These are phyloP conservation scores for Apteryx mantelli DNA, from an alignment of 2,113 vertebrate species.

Conservation along the genomic window DNA sequence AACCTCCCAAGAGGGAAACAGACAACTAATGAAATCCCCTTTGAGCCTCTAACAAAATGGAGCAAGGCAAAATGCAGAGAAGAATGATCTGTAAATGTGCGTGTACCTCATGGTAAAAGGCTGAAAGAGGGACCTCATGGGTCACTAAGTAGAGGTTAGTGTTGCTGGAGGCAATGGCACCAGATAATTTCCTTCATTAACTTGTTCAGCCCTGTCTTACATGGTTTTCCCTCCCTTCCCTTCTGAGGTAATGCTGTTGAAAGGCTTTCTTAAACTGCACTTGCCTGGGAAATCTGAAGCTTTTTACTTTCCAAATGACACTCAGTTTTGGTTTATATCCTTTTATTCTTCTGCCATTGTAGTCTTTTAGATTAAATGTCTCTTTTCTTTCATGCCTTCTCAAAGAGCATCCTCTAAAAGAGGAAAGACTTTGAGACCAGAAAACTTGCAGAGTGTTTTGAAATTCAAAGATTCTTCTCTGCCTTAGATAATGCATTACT, in stretches of 20 bases:
- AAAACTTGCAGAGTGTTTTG: not conserved
- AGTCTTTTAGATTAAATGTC: not conserved
- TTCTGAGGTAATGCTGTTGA: not conserved
- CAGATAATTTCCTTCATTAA: not conserved
- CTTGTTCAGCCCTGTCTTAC: not conserved
- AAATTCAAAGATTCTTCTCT: not conserved
- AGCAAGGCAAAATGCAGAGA: not conserved
- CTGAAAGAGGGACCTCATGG: not conserved
- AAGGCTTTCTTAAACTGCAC: not conserved
- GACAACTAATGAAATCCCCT: not conserved
- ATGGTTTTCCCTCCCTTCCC: not conserved
- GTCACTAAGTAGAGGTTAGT: not conserved
- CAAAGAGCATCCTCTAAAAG: not conserved
- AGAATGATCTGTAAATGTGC: not conserved
- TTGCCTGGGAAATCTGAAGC: accelerated
- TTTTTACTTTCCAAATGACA: not conserved
- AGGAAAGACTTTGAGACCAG: not conserved
- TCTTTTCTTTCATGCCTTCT: not conserved
- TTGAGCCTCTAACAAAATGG: not conserved
- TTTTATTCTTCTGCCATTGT: not conserved
- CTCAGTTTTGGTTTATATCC: not conserved
- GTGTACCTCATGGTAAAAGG: not conserved
- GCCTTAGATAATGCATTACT: not conserved
- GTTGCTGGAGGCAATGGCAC: not conserved
- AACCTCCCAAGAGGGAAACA: not conserved